Percentiles rank a stretch among this genome's conserved stretches.
These are phyloP conservation scores for Tapera naevia DNA, from an alignment of 2,797 vertebrate genomes.

Conservation along the genomic window DNA sequence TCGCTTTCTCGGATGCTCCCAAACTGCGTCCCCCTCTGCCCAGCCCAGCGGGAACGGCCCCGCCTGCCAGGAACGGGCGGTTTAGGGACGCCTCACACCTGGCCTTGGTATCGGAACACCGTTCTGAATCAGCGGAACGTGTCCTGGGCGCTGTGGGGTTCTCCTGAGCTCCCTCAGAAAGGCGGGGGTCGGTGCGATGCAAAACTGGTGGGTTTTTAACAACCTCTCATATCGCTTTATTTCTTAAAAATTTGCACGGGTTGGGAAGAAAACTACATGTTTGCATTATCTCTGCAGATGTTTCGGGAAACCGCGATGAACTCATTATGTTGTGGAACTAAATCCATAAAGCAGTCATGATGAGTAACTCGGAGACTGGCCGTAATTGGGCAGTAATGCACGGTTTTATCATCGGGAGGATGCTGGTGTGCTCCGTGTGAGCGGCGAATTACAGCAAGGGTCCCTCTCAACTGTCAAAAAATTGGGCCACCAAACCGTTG, in stretches of 20 bases:
- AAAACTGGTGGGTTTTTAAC: not conserved
- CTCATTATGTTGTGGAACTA: conserved; percentile 63
- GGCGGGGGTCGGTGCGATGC: not conserved
- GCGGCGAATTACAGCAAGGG: not conserved
- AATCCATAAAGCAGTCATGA: conserved; percentile 47
- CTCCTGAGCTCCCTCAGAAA: not conserved
- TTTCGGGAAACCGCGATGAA: conserved; percentile 57
- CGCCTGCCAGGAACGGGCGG: too few species aligned
- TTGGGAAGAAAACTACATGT: not conserved
- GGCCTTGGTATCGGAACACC: not conserved
- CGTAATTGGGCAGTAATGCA: conserved; percentile 7
- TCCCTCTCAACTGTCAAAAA: not conserved
- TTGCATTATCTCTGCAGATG: conserved; percentile 51
- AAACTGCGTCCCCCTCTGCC: too few species aligned
- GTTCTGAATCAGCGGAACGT: not conserved
- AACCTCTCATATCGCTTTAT: not conserved
- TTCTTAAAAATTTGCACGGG: not conserved
- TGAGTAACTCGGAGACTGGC: conserved; percentile 34
- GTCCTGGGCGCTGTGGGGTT: not conserved
- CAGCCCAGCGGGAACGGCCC: too few species aligned
- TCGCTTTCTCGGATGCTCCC: too few species aligned
- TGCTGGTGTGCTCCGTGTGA: not conserved
- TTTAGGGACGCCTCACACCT: not conserved
- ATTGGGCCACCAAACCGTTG: not conserved
- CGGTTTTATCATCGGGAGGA: conserved; percentile 5